Evolutionary conservation across 1,140 invertebrate species (phyloP), one percentile per base, ranked within the genome.

Genomic region (Vanessa tameamea): DNA sequence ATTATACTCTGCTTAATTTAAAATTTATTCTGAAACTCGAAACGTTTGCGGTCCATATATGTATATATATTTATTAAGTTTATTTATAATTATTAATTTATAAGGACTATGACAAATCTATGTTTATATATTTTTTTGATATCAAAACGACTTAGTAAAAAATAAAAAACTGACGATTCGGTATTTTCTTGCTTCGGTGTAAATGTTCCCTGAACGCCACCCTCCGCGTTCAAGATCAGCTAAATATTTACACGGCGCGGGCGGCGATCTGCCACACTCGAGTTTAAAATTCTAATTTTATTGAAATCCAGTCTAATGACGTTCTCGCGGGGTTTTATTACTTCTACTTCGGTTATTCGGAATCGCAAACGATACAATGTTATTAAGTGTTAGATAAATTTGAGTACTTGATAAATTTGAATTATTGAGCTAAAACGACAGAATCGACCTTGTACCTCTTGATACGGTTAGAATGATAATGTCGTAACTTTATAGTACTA

Each of bases 241-340:
- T 83, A 83, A 83, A 83, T 83, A 83, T 83, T 83, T 82, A 83
- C 82, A 77, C 76, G 80, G 78, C 66, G 66, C 66, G 66, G 64
- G 66, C 80, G 77, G 80, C 78, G 78, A 83, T 83, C 82, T 83
- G 82, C 69, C 78, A 80, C 77, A 82, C 80, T 83, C 69, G 70
- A 83, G 73, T 79, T 83, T 82, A 82, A 83, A 82, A 83, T 83
- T 83, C 76, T 83, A 82, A 83, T 83, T 83, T 83, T 78, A 82
- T 83, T 83, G 80, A 80, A 82, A 83, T 80, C 77, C 69, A 20
- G 47, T 67, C 72, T 71, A 76, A 81, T 81, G 68, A 78, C 69
- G 70, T 76, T 81, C 73, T 48, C 57, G 68, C n/a, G 76, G 63
- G 78, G 43, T 77, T 69, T 70, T 73, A 72, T 64, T 69, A 53